Conservation (phyloP, 2,888 invertebrate genomes). For the Amphipoea lucens region DNA sequence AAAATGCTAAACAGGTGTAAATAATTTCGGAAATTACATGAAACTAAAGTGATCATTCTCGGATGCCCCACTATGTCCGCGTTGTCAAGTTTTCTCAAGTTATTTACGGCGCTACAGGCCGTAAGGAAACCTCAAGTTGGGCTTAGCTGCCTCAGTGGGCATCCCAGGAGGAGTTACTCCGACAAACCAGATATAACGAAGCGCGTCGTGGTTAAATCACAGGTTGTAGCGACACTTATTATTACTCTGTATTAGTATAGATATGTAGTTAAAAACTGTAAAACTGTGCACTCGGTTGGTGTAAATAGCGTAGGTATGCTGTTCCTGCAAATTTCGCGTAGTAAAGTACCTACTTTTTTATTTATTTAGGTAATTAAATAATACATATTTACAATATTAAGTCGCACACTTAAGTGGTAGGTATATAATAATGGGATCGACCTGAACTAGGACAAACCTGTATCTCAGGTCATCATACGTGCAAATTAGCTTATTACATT, state of each 20-base stretch:
- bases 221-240: conserved; percentile 7
- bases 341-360: background rate
- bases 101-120: conserved; percentile 65
- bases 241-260: background rate
- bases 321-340: background rate
- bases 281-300: background rate
- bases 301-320: background rate
- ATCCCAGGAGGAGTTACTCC: conserved; percentile 69
- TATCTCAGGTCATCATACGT: too few relatives aligned
- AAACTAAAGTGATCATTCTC: conserved; percentile 64
- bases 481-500: too few relatives aligned
- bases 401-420: too few relatives aligned
- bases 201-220: conserved; percentile 74
- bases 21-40: conserved; percentile 57
- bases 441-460: too few relatives aligned
- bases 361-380: too few relatives aligned
- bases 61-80: conserved; percentile 77
- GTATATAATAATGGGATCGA: too few relatives aligned
- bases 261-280: background rate
- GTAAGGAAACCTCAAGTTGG: conserved; percentile 61
- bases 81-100: conserved; percentile 73
- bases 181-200: conserved; percentile 78
- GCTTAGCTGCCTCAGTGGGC: conserved; percentile 60
- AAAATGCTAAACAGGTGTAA: conserved; percentile 73
- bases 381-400: too few relatives aligned